Percentiles rank a stretch among this genome's conserved stretches.
phyloP scores from a whole-genome alignment of 2,113 vertebrate species.

The Microcebus lehilahytsara region DNA sequence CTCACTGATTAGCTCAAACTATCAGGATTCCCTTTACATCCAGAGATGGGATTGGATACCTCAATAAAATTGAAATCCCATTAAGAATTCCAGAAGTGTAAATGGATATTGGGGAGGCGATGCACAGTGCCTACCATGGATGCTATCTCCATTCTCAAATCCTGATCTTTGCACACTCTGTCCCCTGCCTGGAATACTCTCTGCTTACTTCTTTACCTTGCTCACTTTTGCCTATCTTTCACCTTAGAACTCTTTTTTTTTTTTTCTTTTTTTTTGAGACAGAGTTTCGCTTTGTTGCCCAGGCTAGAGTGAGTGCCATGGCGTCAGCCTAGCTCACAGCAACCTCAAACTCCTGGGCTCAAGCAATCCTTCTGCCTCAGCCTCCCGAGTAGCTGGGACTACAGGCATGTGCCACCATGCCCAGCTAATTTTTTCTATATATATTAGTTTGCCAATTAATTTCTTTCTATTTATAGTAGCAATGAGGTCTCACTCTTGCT shows the following conservation, averaged over 20 bases:
- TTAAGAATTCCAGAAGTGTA: background rate
- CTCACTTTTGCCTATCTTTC: background rate
- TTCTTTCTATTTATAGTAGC: too few relatives aligned
- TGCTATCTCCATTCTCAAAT: background rate
- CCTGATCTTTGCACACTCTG: background rate
- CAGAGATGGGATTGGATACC: background rate
- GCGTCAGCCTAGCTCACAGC: too few relatives aligned
- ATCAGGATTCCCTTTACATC: background rate
- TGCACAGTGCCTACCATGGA: background rate
- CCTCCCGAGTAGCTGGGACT: too few relatives aligned
- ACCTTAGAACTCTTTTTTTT: background rate
- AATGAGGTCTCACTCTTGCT: too few relatives aligned
- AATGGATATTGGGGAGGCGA: background rate
- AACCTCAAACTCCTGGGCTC: too few relatives aligned
- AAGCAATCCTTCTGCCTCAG: too few relatives aligned
- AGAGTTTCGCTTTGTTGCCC: too few relatives aligned
- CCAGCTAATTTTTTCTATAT: too few relatives aligned
- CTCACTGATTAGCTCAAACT: background rate
- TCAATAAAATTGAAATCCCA: background rate
- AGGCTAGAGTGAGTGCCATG: too few relatives aligned
- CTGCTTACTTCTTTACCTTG: background rate
- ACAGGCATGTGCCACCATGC: too few relatives aligned
- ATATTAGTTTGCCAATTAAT: too few relatives aligned
- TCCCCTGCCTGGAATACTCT: background rate
- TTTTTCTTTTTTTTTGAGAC: too few relatives aligned